Evolutionary conservation across 2,888 invertebrate genomes (phyloP).

Genomic region (Parelbella ahira): DNA sequence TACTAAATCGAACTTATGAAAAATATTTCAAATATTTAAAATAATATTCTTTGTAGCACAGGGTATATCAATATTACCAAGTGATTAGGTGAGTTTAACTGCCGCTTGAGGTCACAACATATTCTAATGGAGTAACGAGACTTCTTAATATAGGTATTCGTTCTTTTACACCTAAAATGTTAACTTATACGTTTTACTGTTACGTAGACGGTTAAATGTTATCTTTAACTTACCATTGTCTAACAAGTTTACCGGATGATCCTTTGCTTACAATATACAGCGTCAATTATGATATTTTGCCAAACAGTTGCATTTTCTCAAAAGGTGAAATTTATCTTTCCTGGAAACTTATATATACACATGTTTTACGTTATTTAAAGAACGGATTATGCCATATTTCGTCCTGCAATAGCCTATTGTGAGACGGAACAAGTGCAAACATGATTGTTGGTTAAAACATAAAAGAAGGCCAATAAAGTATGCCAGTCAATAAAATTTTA

Average conservation of each 20-base stretch:
- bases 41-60: too few species aligned
- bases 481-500: conserved; percentile 53
- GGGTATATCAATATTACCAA: too few species aligned
- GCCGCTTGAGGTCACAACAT: too few species aligned
- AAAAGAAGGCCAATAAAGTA: conserved; percentile 39
- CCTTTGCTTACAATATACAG: conserved; percentile 48
- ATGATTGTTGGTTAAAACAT: conserved; percentile 32
- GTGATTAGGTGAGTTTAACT: too few species aligned
- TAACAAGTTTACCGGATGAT: conserved; percentile 38
- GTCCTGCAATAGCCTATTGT: conserved; percentile 18
- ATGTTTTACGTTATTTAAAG: conserved; percentile 10
- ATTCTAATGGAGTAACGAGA: too few species aligned
- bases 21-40: too few species aligned
- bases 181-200: too few species aligned
- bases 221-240: too few species aligned
- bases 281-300: conserved; percentile 27
- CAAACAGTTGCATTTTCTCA: conserved; percentile 30
- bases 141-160: too few species aligned
- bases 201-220: too few species aligned
- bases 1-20: too few species aligned
- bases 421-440: conserved; percentile 41
- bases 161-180: too few species aligned
- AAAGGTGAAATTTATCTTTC: conserved; percentile 36
- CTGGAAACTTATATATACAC: conserved; percentile 36
- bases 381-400: conserved; percentile 5